Conservation (phyloP, 92 coral and sea anemone genomes). For the Phenganax subtilis region DNA sequence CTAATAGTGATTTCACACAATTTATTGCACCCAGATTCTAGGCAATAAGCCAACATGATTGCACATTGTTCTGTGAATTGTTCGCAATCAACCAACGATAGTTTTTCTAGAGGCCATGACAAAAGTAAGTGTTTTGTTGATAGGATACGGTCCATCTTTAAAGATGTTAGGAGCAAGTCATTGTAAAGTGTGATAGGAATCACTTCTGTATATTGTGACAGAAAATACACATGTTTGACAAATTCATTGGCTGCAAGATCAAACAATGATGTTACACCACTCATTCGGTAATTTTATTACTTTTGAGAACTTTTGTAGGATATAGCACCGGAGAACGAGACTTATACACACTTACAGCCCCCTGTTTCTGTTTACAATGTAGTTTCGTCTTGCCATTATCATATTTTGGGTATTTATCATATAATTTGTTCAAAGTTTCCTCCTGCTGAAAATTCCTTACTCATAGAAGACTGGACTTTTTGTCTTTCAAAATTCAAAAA, state of each 20-base stretch:
- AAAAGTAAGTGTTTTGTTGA: conserved; percentile 51
- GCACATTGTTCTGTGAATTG: conserved; percentile 63
- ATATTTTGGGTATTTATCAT: too few relatives aligned
- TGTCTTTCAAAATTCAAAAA: too few relatives aligned
- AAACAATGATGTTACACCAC: conserved; percentile 43
- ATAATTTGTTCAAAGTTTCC: too few relatives aligned
- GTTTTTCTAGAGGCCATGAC: conserved; percentile 69
- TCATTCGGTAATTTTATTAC: not conserved
- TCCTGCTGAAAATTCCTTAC: too few relatives aligned
- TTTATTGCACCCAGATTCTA: conserved; percentile 50
- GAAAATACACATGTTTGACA: conserved; percentile 52
- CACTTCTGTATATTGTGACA: conserved; percentile 31
- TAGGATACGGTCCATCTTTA: conserved; percentile 57
- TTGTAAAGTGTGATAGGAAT: conserved; percentile 64
- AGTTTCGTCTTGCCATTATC: too few relatives aligned
- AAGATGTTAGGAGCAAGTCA: conserved; percentile 59
- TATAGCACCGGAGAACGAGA: too few relatives aligned
- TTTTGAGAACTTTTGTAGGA: not conserved
- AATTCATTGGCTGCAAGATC: conserved; percentile 57
- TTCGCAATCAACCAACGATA: conserved; percentile 55
- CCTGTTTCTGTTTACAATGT: too few relatives aligned
- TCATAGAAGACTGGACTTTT: too few relatives aligned
- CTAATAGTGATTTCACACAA: conserved; percentile 64
- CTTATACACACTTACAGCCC: too few relatives aligned
- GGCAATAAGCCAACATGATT: conserved; percentile 65